Percentiles rank a stretch among this genome's conserved stretches.
These are phyloP conservation scores for Eulemur macaco DNA, from an alignment of 2,113 vertebrate species.

Conservation along the genomic window DNA sequence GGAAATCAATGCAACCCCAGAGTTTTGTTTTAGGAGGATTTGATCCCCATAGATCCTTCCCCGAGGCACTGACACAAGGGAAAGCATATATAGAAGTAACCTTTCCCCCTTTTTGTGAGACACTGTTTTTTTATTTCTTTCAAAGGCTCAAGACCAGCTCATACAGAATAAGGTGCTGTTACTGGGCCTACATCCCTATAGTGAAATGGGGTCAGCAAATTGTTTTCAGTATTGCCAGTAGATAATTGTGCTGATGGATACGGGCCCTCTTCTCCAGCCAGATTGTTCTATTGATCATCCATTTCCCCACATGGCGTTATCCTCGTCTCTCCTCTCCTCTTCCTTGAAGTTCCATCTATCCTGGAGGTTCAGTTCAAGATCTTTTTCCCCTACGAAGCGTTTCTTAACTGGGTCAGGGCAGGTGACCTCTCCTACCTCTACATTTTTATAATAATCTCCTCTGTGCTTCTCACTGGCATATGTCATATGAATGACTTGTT, in stretches of 20 bases:
- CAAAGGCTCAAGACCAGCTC: not conserved
- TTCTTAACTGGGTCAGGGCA: not conserved
- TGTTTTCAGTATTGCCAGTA: not conserved
- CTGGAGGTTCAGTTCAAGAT: not conserved
- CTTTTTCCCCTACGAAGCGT: not conserved
- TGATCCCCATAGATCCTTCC: not conserved
- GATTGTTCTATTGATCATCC: not conserved
- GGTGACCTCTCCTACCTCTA: not conserved
- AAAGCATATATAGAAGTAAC: not conserved
- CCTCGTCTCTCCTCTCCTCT: not conserved
- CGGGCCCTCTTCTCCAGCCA: not conserved
- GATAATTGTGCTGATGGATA: not conserved
- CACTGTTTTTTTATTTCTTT: not conserved
- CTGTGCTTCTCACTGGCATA: not conserved
- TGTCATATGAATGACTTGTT: not conserved
- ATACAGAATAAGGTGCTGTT: not conserved
- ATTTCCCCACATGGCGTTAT: not conserved
- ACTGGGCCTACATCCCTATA: not conserved
- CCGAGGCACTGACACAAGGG: not conserved
- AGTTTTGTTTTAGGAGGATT: not conserved
- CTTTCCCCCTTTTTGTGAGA: not conserved
- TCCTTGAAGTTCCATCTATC: not conserved
- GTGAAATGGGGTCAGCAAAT: not conserved
- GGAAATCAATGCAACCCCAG: not conserved
- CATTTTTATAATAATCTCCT: not conserved